Evolutionary conservation across 2,797 vertebrate species (phyloP).

Genomic region (Iguana delicatissima): DNA sequence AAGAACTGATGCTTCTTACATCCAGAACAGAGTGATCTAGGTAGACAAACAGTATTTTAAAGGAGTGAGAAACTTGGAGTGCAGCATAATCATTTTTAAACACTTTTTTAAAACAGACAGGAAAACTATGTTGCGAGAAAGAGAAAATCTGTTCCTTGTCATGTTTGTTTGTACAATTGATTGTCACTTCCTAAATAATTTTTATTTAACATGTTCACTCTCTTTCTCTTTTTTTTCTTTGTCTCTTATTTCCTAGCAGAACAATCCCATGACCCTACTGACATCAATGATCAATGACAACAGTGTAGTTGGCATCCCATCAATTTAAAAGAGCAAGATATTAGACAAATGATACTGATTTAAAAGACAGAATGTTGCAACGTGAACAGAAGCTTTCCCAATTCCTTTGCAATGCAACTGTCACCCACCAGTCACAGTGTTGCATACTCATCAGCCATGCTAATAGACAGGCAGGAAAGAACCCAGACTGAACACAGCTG

Average conservation of each 20-base stretch:
- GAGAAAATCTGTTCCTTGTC: neutral
- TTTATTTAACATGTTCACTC: neutral
- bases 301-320: neutral
- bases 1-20: too few species aligned
- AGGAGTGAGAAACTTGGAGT: rapidly evolving
- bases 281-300: neutral
- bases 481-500: neutral
- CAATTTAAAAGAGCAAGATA: neutral
- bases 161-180: neutral
- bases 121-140: neutral
- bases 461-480: neutral
- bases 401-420: neutral
- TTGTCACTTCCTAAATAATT: neutral
- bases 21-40: too few species aligned
- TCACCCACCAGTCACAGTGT: neutral
- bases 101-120: neutral
- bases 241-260: neutral
- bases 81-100: neutral
- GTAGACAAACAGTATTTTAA: too few species aligned
- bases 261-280: neutral
- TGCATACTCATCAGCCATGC: neutral
- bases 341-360: neutral
- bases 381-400: neutral
- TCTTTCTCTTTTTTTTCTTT: neutral
- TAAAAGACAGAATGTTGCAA: neutral